Conservation (phyloP, 2,888 invertebrate species). For the Cyaniris semiargus region DNA sequence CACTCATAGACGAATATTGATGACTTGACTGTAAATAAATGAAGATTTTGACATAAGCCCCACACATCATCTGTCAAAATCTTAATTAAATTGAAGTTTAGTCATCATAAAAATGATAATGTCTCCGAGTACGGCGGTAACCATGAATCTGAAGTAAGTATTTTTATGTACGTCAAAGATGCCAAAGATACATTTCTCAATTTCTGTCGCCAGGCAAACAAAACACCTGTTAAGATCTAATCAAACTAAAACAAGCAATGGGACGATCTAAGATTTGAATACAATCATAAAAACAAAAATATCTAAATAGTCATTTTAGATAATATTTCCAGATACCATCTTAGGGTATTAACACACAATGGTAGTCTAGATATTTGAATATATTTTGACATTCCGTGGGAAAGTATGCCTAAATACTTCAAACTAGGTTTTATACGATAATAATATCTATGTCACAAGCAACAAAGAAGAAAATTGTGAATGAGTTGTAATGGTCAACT, state of each 20-base stretch:
- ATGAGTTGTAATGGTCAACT: not conserved
- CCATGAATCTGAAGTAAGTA: too few relatives aligned
- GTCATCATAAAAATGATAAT: too few relatives aligned
- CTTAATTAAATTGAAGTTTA: too few relatives aligned
- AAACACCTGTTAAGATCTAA: constrained; percentile 29
- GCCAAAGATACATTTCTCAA: not conserved
- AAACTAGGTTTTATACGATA: constrained; percentile 33
- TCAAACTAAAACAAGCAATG: constrained; percentile 44
- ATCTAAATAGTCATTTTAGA: constrained; percentile 44
- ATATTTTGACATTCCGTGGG: constrained; percentile 57
- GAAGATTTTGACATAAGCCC: too few relatives aligned
- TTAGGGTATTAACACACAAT: constrained; percentile 65
- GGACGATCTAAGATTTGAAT: constrained; percentile 56
- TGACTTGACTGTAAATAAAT: too few relatives aligned
- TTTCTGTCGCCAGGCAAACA: not conserved
- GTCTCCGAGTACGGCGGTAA: too few relatives aligned
- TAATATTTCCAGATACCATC: constrained; percentile 53
- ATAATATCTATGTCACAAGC: not conserved
- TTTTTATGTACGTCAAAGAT: too few relatives aligned
- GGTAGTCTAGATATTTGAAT: constrained; percentile 50
- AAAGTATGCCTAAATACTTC: constrained; percentile 28
- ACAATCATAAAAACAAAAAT: constrained; percentile 54
- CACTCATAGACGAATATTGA: too few relatives aligned
- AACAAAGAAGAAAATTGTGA: not conserved
- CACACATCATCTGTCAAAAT: too few relatives aligned